Conservation (phyloP, 1,140 invertebrate genomes). For the Heliconius himera region DNA sequence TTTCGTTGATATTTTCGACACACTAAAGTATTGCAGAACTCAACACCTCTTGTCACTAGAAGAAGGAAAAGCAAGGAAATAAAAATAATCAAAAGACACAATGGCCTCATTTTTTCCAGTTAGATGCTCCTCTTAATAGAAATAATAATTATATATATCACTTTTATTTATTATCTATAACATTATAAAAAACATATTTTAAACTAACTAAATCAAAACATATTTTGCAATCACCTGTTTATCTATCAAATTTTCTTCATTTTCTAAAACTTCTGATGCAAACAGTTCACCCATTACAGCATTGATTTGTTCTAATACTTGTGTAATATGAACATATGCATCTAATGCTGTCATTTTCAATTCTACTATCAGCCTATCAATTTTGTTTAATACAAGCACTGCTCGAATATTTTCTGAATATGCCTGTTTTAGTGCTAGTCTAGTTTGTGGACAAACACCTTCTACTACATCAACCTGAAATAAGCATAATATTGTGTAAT, state of each 20-base stretch:
- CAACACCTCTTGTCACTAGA: no score
- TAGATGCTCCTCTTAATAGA: no score
- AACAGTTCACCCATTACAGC: constrained; percentile 95
- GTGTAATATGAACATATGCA: constrained; percentile 93
- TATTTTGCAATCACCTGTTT: constrained; percentile 56
- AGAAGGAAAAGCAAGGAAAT: no score
- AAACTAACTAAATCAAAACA: no score
- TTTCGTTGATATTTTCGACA: no score
- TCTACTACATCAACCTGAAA: constrained; percentile 95
- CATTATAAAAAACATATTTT: no score
- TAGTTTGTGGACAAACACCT: constrained; percentile 94
- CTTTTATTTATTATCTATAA: no score
- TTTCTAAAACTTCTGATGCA: constrained; percentile 89
- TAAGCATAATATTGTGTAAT: not conserved
- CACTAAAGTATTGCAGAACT: no score
- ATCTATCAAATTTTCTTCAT: constrained; percentile 67
- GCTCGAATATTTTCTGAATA: constrained; percentile 95
- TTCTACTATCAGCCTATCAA: constrained; percentile 96
- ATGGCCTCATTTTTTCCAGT: no score
- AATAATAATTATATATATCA: no score
- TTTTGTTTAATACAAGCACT: constrained; percentile 97
- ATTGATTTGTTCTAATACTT: constrained; percentile 96
- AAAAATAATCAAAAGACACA: no score
- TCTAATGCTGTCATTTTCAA: constrained; percentile 93
- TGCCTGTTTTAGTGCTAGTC: constrained; percentile 93